phyloP scores from a whole-genome alignment of 2,797 vertebrate genomes.

The Sternarchorhynchus goeldii region DNA sequence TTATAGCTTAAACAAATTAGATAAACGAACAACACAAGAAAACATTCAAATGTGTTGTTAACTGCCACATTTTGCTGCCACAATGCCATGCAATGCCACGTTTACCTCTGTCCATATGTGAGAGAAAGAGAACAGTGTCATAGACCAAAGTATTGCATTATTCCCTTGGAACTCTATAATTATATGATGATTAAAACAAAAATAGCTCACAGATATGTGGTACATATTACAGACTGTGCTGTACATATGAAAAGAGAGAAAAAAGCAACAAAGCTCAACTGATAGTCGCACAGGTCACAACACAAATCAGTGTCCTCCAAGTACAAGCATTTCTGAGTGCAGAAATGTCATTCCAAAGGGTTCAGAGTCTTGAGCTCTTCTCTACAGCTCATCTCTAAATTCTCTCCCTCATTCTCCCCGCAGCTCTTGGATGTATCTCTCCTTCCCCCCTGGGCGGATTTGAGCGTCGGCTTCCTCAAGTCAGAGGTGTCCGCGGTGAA shows the following conservation, averaged over 20 bases:
- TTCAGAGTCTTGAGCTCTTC: constrained; percentile 61
- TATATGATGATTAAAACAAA: no score
- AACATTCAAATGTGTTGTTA: no score
- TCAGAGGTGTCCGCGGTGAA: constrained; percentile 59
- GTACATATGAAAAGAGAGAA: background rate
- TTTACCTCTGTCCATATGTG: no score
- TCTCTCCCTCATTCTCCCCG: background rate
- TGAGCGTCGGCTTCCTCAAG: constrained; percentile 60
- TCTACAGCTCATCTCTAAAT: background rate
- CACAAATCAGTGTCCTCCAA: background rate
- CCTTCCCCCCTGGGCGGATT: constrained; percentile 51
- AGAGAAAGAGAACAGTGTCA: no score
- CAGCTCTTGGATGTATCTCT: constrained; percentile 32
- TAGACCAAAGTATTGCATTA: no score
- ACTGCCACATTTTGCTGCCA: no score
- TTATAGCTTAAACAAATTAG: no score
- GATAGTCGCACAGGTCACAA: background rate
- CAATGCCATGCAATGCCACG: no score
- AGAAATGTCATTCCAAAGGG: background rate
- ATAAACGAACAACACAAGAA: no score
- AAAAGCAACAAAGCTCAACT: background rate
- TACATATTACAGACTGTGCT: background rate
- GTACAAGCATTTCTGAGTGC: background rate
- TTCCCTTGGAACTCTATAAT: no score
- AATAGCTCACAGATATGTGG: background rate